Evolutionary conservation across 2,888 invertebrate genomes (phyloP).

Genomic region (Andrena fulva): DNA sequence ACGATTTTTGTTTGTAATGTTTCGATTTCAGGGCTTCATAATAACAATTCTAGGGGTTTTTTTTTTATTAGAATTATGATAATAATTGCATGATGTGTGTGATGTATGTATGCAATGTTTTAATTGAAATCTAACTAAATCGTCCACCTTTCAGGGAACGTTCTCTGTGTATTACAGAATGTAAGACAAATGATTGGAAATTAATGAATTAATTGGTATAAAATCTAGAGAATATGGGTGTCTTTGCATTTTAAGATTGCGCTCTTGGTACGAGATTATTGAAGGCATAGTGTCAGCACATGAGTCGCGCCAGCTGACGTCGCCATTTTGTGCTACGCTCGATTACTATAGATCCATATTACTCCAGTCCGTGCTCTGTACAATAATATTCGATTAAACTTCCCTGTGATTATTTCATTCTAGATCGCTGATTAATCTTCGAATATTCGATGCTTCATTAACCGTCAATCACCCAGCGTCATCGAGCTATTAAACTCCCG

Average conservation of each 20-base stretch:
- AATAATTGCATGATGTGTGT: no score
- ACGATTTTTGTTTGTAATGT: no score
- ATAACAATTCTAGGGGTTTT: no score
- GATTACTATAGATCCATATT: slow-evolving; percentile 69
- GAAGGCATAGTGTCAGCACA: slow-evolving; percentile 43
- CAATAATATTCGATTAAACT: slow-evolving; percentile 66
- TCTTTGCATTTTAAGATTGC: neutral
- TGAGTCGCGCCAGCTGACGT: slow-evolving; percentile 77
- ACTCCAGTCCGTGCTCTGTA: slow-evolving; percentile 24
- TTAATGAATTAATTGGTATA: neutral
- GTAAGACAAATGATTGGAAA: neutral
- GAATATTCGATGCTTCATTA: slow-evolving; percentile 66
- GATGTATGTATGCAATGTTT: no score
- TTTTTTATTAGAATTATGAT: no score
- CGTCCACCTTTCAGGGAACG: no score
- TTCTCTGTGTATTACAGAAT: no score
- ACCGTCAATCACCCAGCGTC: slow-evolving; percentile 60
- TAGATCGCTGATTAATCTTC: slow-evolving; percentile 64
- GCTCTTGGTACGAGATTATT: neutral
- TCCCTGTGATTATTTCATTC: slow-evolving; percentile 64
- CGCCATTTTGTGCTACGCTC: slow-evolving; percentile 78
- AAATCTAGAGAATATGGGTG: neutral
- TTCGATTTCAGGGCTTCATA: no score
- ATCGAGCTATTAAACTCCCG: slow-evolving; percentile 57
- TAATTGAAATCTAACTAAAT: no score